These are phyloP conservation scores for Hozukius guyotensis DNA, from an alignment of 2,797 vertebrate species.

Conservation along the genomic window DNA sequence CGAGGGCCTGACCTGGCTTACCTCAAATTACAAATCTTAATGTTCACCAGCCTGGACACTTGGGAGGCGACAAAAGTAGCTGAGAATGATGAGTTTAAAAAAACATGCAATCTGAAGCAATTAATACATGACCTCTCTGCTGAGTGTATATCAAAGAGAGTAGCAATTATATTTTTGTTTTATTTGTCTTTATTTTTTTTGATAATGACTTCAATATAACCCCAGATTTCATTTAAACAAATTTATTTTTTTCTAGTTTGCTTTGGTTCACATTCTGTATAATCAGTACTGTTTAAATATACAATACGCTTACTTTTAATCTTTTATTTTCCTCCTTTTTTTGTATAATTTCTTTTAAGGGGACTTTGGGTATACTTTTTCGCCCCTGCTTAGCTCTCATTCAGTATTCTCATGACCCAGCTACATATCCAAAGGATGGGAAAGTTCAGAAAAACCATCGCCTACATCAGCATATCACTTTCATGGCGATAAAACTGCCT, in stretches of 20 bases:
- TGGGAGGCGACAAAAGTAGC: constrained; percentile 67
- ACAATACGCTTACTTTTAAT: constrained; percentile 63
- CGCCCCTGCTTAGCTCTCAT: constrained; percentile 21
- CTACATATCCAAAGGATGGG: constrained; percentile 68
- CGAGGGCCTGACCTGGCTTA: constrained; percentile 99
- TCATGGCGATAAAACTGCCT: constrained; percentile 55
- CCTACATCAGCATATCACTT: constrained; percentile 68
- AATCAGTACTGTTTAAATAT: constrained; percentile 71
- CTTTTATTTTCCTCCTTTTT: constrained; percentile 31
- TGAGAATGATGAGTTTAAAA: constrained; percentile 46
- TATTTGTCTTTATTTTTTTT: constrained; percentile 52
- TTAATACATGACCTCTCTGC: constrained; percentile 82
- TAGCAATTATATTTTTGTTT: constrained; percentile 74
- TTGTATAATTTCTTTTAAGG: constrained; percentile 57
- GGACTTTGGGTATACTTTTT: constrained; percentile 30
- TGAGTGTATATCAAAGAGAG: constrained; percentile 79
- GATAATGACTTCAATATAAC: constrained; percentile 73
- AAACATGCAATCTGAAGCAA: constrained; percentile 75
- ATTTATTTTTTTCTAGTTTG: constrained; percentile 60
- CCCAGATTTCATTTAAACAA: constrained; percentile 70
- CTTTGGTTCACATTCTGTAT: constrained; percentile 74
- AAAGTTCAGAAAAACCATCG: constrained; percentile 44
- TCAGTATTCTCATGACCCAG: constrained; percentile 67
- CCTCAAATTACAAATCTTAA: constrained; percentile 99
- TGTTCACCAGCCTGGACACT: constrained; percentile 83